Percentiles rank a stretch among this genome's conserved stretches.
phyloP scores from a whole-genome alignment of 2,797 vertebrate genomes.

The Oceanodroma leucorhoa region DNA sequence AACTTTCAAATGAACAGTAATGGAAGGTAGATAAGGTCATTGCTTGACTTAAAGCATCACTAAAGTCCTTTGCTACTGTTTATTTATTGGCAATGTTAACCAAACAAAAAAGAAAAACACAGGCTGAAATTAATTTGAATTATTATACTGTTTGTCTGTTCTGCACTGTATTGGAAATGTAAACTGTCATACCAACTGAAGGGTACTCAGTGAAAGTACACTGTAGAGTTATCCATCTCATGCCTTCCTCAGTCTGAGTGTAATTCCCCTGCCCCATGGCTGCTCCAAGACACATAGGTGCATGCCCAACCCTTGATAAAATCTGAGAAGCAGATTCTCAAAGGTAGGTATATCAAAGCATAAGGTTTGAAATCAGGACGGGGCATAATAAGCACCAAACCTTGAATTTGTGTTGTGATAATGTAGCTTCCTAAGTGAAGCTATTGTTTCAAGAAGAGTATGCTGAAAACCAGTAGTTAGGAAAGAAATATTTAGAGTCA shows the following conservation, averaged over 20 bases:
- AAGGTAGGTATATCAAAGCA: not conserved
- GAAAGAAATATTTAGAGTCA: not conserved
- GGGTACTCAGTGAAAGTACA: not conserved
- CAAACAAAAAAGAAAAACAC: fast-evolving
- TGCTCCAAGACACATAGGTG: not conserved
- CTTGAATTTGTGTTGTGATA: not conserved
- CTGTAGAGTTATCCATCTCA: not conserved
- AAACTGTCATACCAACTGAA: not conserved
- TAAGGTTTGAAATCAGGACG: not conserved
- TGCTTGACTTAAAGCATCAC: not conserved
- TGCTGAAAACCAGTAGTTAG: not conserved
- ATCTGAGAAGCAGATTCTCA: not conserved
- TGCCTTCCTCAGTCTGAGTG: not conserved
- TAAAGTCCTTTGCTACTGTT: not conserved
- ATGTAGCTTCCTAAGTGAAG: not conserved
- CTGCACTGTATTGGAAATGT: not conserved
- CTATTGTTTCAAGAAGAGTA: not conserved
- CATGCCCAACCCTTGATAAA: not conserved
- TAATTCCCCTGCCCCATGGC: fast-evolving
- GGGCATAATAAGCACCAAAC: not conserved
- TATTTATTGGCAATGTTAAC: not conserved
- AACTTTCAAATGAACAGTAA: not conserved
- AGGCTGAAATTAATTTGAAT: not conserved
- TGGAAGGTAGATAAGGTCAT: not conserved
- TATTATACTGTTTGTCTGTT: not conserved